phyloP scores from a whole-genome alignment of 2,888 invertebrate species.

The Ophion ellenae region DNA sequence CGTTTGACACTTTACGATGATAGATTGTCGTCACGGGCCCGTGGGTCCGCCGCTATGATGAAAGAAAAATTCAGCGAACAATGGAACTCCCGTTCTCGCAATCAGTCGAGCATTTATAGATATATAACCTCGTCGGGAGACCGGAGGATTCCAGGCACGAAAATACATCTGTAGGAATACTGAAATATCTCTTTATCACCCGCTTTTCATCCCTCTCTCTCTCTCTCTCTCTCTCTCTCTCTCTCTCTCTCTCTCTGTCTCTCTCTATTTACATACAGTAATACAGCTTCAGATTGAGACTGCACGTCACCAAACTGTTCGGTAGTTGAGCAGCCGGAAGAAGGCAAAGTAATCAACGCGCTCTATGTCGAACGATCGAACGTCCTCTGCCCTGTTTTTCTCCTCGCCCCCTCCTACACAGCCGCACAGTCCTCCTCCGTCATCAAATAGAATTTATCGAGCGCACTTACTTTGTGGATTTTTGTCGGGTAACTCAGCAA shows the following conservation, averaged over 20 bases:
- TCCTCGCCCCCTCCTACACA: background rate
- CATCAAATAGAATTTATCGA: conserved; percentile 50
- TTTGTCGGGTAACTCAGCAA: background rate
- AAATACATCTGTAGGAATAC: conserved; percentile 48
- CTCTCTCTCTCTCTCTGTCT: background rate
- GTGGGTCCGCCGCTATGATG: conserved; percentile 19
- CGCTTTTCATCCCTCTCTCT: background rate
- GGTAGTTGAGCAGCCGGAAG: conserved; percentile 49
- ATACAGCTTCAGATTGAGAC: conserved; percentile 34
- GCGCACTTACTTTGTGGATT: conserved; percentile 3
- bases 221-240: background rate
- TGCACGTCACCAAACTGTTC: conserved; percentile 33
- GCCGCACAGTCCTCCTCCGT: background rate
- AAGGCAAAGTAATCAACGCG: conserved; percentile 58
- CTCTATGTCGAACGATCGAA: conserved; percentile 45
- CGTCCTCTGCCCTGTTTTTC: conserved; percentile 26
- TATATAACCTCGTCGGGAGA: conserved; percentile 23
- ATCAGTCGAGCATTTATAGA: conserved; percentile 45
- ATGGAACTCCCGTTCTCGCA: conserved; percentile 54
- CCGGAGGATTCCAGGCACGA: conserved; percentile 24
- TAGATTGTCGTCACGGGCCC: conserved; percentile 45
- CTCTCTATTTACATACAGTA: conserved; percentile 6
- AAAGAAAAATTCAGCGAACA: conserved; percentile 62
- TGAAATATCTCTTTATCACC: conserved; percentile 33
- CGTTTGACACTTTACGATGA: conserved; percentile 60